phyloP scores from a whole-genome alignment of 2,888 invertebrate genomes.

The Cryptops parisi region DNA sequence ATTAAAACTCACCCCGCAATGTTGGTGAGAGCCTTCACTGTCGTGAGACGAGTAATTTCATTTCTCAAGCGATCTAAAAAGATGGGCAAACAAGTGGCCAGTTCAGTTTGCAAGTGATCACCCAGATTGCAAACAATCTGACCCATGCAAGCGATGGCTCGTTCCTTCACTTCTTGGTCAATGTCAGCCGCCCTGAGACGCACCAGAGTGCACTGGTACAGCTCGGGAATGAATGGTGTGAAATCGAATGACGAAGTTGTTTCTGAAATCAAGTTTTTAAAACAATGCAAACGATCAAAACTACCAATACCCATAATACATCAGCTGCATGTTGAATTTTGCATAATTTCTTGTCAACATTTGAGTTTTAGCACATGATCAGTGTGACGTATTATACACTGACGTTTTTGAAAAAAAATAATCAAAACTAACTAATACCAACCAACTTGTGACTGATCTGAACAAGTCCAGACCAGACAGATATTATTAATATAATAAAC shows the following conservation, averaged over 20 bases:
- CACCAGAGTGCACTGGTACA: constrained; percentile 67
- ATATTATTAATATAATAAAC: no score
- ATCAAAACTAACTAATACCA: no score
- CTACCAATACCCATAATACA: neutral
- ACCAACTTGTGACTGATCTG: no score
- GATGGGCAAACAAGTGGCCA: constrained; percentile 76
- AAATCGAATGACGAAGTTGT: constrained; percentile 49
- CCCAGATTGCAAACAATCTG: constrained; percentile 87
- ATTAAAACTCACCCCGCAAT: constrained; percentile 54
- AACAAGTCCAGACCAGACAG: no score
- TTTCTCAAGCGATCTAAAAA: constrained; percentile 89
- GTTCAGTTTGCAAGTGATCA: constrained; percentile 60
- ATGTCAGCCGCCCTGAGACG: constrained; percentile 88
- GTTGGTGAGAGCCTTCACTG: constrained; percentile 89
- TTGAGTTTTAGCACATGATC: no score
- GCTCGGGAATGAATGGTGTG: constrained; percentile 52
- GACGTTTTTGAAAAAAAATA: no score
- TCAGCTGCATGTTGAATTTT: neutral
- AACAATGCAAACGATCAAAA: neutral
- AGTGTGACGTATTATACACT: no score
- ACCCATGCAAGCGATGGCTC: constrained; percentile 93
- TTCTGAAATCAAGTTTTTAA: constrained; percentile 25
- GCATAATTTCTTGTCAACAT: no score
- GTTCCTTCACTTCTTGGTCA: constrained; percentile 98
- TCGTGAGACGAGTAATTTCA: constrained; percentile 91